phyloP scores from a whole-genome alignment of 2,113 vertebrate genomes.

The Periophthalmodon schlosseri region DNA sequence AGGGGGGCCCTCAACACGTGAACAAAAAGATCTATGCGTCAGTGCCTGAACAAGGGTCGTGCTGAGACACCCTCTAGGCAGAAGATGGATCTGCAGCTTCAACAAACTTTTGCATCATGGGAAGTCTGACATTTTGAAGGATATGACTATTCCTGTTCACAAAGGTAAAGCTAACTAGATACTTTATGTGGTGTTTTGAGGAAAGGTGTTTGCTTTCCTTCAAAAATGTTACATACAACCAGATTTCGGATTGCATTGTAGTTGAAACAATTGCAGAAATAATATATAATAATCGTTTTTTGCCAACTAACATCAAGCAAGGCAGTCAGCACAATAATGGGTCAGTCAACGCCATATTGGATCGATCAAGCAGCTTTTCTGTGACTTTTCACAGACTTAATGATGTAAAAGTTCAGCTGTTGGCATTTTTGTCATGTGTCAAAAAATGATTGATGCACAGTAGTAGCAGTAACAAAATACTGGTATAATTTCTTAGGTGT shows the following conservation, averaged over 20 bases:
- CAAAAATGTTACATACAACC: background rate
- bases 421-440: too few relatives aligned
- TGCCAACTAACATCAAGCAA: too few relatives aligned
- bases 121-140: conserved; percentile 20
- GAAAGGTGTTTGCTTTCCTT: background rate
- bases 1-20: conserved; percentile 48
- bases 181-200: background rate
- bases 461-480: background rate
- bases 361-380: too few relatives aligned
- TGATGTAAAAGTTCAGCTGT: too few relatives aligned
- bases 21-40: conserved; percentile 36
- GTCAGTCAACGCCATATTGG: too few relatives aligned
- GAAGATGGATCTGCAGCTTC: conserved; percentile 15
- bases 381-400: too few relatives aligned
- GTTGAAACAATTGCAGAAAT: background rate
- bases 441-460: background rate
- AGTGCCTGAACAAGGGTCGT: conserved; percentile 39
- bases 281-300: background rate
- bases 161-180: background rate
- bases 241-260: background rate
- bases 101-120: conserved; percentile 37
- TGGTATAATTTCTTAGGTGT: too few relatives aligned
- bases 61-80: conserved; percentile 18
- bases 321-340: too few relatives aligned
- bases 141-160: conserved; percentile 12